Percentiles rank a stretch among this genome's conserved stretches.
Evolutionary conservation across 2,888 invertebrate species (phyloP).

Genomic region (Callinectes sapidus): DNA sequence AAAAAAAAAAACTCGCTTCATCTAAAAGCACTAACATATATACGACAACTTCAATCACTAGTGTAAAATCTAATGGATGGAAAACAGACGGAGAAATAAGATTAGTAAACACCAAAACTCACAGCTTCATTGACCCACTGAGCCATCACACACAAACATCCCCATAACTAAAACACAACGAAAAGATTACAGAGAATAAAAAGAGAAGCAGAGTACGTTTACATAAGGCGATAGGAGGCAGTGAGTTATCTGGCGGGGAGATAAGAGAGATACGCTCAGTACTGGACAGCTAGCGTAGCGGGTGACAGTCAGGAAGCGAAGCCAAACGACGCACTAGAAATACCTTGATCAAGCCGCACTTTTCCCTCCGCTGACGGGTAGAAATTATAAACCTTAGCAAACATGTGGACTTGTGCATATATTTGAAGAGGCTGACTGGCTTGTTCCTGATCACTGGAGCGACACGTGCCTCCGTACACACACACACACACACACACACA

Average conservation of each 20-base stretch:
- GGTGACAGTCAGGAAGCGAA: not conserved
- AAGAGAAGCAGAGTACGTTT: not conserved
- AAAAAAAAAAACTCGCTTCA: not conserved
- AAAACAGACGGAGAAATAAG: not conserved
- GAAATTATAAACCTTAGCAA: not conserved
- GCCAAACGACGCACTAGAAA: not conserved
- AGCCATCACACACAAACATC: not conserved
- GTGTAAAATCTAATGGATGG: not conserved
- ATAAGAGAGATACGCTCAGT: not conserved
- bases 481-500: not conserved
- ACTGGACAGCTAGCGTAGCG: not conserved
- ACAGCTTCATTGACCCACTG: not conserved
- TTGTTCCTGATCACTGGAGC: not conserved
- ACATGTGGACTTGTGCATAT: not conserved
- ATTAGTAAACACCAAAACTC: not conserved
- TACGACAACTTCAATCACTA: not conserved
- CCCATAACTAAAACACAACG: not conserved
- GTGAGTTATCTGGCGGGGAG: not conserved
- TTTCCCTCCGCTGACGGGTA: not conserved
- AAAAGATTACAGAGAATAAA: not conserved
- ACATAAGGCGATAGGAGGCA: not conserved
- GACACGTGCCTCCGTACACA: not conserved
- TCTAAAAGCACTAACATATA: not conserved
- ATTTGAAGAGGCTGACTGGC: not conserved
- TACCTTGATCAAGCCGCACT: not conserved